Percentiles rank a stretch among this genome's conserved stretches.
Conservation (phyloP, 2,888 invertebrate genomes). For the Actias luna region DNA sequence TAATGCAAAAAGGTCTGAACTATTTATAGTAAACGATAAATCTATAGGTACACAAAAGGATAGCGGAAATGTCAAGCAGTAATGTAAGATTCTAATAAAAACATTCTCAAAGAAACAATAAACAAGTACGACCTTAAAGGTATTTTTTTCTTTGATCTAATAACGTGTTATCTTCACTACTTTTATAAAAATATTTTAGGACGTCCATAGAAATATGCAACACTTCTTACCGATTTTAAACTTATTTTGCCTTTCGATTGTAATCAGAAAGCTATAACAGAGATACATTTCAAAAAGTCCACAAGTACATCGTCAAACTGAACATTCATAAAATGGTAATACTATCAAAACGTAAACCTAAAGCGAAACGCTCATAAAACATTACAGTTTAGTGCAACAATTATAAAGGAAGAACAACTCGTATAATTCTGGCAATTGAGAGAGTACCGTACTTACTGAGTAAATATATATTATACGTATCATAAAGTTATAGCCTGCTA, state of each 20-base stretch:
- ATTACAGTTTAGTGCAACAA: not conserved
- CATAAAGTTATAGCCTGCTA: not conserved
- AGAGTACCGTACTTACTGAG: conserved; percentile 1
- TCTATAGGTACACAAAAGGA: conserved; percentile 26
- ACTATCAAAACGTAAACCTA: not conserved
- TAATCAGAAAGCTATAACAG: too few relatives aligned
- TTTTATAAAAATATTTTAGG: too few relatives aligned
- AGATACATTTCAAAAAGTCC: too few relatives aligned
- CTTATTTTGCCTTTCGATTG: too few relatives aligned
- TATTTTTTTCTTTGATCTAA: too few relatives aligned
- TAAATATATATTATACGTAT: not conserved
- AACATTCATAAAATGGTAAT: not conserved
- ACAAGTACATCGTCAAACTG: not conserved
- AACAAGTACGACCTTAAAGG: not conserved
- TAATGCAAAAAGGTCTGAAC: conserved; percentile 32
- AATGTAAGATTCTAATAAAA: not conserved
- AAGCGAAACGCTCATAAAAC: not conserved
- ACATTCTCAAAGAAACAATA: not conserved
- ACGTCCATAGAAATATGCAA: too few relatives aligned
- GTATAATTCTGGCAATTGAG: not conserved
- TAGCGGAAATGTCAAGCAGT: not conserved
- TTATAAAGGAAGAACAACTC: not conserved
- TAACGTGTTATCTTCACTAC: too few relatives aligned
- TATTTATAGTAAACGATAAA: conserved; percentile 35
- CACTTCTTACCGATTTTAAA: too few relatives aligned